Conservation (phyloP, 2,113 vertebrate species). For the Physeter macrocephalus region DNA sequence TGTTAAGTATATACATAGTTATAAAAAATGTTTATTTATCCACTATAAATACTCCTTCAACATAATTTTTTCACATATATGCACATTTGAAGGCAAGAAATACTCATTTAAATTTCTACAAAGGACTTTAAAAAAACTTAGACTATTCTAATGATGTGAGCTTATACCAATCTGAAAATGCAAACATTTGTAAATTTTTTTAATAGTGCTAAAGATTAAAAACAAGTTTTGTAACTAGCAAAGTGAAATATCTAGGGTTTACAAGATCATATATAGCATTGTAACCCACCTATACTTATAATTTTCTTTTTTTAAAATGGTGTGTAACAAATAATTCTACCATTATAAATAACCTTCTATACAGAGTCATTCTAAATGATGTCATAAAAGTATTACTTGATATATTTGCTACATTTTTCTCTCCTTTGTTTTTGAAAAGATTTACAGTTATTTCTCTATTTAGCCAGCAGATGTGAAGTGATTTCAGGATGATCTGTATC, state of each 20-base stretch:
- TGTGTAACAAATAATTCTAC: not conserved
- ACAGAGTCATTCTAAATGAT: not conserved
- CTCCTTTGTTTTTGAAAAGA: constrained; percentile 18
- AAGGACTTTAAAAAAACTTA: not conserved
- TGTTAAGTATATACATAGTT: not conserved
- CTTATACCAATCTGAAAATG: not conserved
- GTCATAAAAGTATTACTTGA: not conserved
- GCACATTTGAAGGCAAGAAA: not conserved
- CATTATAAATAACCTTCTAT: not conserved
- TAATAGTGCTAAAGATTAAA: not conserved
- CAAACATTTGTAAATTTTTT: not conserved
- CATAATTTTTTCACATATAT: not conserved
- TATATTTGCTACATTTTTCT: constrained; percentile 20
- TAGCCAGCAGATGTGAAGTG: constrained; percentile 15
- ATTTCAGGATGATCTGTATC: constrained; percentile 11
- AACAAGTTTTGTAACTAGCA: not conserved
- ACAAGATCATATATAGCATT: not conserved
- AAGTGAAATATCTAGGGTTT: not conserved
- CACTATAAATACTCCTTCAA: not conserved
- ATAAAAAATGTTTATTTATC: not conserved
- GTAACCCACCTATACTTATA: not conserved
- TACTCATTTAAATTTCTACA: not conserved
- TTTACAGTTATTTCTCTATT: constrained; percentile 52
- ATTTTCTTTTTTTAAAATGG: not conserved
- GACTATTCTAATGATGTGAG: not conserved